Evolutionary conservation across 1,140 invertebrate species (phyloP).

Genomic region (Charaxes varanes): DNA sequence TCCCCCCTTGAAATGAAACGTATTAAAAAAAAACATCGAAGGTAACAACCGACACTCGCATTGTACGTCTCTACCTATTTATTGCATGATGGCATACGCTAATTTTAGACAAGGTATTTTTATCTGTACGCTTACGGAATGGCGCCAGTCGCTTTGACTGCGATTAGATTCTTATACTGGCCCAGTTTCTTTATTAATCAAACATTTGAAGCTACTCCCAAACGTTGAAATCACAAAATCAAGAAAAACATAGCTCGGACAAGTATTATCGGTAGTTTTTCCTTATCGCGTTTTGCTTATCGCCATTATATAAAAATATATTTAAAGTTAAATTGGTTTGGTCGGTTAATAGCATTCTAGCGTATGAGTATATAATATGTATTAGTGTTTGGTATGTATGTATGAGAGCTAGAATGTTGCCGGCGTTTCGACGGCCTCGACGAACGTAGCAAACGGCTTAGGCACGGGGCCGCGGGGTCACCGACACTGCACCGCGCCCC

Average conservation of each 20-base stretch:
- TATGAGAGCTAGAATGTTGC: conserved; percentile 14
- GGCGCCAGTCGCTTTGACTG: conserved; percentile 22
- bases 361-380: no score
- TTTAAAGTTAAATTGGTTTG: not conserved
- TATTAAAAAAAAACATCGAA: conserved; percentile 16
- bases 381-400: conserved; percentile 9
- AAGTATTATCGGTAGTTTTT: not conserved
- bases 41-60: conserved; percentile 20
- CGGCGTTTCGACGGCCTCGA: conserved; percentile 30
- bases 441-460: conserved; percentile 35
- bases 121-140: conserved; percentile 17
- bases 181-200: conserved; percentile 1
- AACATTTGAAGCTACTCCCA: not conserved
- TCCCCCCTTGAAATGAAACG: conserved; percentile 17
- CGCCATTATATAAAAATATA: no score
- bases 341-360: no score
- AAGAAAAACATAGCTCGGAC: no score
- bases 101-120: conserved; percentile 26
- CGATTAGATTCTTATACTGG: conserved; percentile 3
- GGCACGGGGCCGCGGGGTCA: conserved; percentile 57
- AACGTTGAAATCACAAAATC: no score
- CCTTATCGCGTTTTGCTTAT: not conserved
- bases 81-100: conserved; percentile 49
- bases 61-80: conserved; percentile 33
- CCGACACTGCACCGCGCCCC: conserved; percentile 46